Evolutionary conservation across 2,797 vertebrate genomes (phyloP).

Genomic region (Acipenser ruthenus): DNA sequence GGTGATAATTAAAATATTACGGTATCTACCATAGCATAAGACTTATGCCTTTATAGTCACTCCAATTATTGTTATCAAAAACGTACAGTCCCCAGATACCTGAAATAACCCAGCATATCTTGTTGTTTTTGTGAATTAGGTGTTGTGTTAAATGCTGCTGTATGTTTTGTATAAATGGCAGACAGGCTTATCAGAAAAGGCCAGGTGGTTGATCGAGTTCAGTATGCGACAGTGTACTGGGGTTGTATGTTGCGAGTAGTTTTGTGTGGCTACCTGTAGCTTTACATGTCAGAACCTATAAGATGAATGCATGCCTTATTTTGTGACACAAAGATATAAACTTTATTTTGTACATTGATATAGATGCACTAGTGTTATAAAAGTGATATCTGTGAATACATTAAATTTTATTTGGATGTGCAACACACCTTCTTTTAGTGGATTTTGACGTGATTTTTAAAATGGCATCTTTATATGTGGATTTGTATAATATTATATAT

Average conservation of each 20-base stretch:
- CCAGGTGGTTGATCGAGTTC: constrained; percentile 26
- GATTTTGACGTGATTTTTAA: too few species aligned
- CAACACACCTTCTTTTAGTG: constrained; percentile 24
- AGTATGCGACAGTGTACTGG: constrained; percentile 54
- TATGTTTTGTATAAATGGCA: constrained; percentile 33
- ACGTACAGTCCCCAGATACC: too few species aligned
- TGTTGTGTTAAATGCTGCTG: constrained; percentile 46
- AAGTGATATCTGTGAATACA: constrained; percentile 58
- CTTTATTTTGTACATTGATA: constrained; percentile 58
- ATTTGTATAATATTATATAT: too few species aligned
- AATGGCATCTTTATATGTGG: too few species aligned
- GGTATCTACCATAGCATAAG: too few species aligned
- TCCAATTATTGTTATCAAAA: too few species aligned
- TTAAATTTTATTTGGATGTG: constrained; percentile 73
- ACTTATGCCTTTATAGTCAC: too few species aligned
- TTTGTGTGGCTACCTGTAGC: constrained; percentile 39
- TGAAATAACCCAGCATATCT: not conserved
- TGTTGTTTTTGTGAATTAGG: constrained; percentile 51
- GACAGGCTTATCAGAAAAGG: constrained; percentile 17
- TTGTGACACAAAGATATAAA: constrained; percentile 48
- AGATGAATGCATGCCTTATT: constrained; percentile 62
- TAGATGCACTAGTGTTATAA: constrained; percentile 50
- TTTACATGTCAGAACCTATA: constrained; percentile 46
- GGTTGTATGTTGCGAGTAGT: constrained; percentile 58
- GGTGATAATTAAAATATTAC: too few species aligned